A percentile compares a stretch with the other conserved stretches of the same genome.
Conservation (phyloP, 2,113 vertebrate genomes). For the Apteryx mantelli region DNA sequence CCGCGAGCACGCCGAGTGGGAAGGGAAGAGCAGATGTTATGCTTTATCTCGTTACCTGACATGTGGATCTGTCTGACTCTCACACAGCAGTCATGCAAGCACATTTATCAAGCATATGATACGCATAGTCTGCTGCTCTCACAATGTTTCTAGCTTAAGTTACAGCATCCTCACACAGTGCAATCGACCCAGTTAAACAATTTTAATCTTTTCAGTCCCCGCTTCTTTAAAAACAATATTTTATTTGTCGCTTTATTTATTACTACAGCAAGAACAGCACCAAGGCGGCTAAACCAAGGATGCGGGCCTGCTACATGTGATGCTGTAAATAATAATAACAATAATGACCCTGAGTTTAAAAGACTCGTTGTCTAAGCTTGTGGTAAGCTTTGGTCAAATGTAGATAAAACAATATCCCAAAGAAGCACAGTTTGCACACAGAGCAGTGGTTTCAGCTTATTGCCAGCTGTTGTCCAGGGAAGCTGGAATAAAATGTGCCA, state of each 20-base stretch:
- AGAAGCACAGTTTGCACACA: neutral
- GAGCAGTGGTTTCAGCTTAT: neutral
- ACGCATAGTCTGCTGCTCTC: neutral
- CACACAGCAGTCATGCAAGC: neutral
- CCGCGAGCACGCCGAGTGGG: neutral
- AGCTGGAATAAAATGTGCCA: neutral
- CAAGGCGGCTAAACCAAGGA: neutral
- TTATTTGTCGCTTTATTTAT: neutral
- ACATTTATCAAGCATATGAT: neutral
- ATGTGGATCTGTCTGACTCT: neutral
- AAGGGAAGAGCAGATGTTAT: constrained; percentile 20
- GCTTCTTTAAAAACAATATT: neutral
- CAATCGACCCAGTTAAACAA: neutral
- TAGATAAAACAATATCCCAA: neutral
- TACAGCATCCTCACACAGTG: neutral
- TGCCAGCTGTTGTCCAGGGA: neutral
- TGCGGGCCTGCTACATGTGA: neutral
- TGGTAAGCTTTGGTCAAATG: neutral
- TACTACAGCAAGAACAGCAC: neutral
- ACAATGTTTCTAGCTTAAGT: neutral
- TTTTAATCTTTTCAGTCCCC: neutral
- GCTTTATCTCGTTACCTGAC: constrained; percentile 19
- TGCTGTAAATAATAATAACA: neutral
- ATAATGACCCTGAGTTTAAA: neutral
- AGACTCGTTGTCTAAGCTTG: neutral